A percentile compares a stretch with the other conserved stretches of the same genome.
Conservation (phyloP, 2,113 vertebrate species). For the Corythornis vintsioides region DNA sequence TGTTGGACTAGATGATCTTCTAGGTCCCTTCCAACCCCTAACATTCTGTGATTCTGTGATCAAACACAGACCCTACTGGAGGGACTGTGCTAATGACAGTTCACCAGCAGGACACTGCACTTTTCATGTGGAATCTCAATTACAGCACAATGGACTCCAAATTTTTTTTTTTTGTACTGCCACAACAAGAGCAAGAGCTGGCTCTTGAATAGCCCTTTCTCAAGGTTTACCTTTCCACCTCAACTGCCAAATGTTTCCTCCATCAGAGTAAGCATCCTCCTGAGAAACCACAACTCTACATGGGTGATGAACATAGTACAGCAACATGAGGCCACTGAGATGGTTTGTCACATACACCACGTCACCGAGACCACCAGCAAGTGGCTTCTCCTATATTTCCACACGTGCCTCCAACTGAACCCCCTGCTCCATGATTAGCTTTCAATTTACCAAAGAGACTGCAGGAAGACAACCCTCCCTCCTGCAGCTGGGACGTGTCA, state of each 20-base stretch:
- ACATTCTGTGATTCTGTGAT: background rate
- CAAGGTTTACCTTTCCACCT: background rate
- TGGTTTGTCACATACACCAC: background rate
- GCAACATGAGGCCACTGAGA: background rate
- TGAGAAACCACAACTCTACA: background rate
- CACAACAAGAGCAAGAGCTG: background rate
- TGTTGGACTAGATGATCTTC: too few relatives aligned
- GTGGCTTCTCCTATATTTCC: background rate
- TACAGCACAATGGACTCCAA: too few relatives aligned
- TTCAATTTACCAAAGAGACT: background rate
- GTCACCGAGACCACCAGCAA: background rate
- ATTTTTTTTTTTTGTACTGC: background rate
- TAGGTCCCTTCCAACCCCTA: too few relatives aligned
- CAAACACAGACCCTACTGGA: background rate
- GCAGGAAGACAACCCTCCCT: background rate
- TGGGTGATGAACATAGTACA: background rate
- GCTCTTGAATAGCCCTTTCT: background rate
- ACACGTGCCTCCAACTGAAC: background rate
- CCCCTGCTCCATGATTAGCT: background rate
- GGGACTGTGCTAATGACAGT: background rate
- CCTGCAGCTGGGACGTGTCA: background rate
- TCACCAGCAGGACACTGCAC: background rate
- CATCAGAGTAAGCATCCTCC: background rate
- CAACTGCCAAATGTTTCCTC: background rate
- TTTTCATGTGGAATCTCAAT: too few relatives aligned